Conservation (phyloP, 2,113 vertebrate species). For the Stictonetta naevosa region DNA sequence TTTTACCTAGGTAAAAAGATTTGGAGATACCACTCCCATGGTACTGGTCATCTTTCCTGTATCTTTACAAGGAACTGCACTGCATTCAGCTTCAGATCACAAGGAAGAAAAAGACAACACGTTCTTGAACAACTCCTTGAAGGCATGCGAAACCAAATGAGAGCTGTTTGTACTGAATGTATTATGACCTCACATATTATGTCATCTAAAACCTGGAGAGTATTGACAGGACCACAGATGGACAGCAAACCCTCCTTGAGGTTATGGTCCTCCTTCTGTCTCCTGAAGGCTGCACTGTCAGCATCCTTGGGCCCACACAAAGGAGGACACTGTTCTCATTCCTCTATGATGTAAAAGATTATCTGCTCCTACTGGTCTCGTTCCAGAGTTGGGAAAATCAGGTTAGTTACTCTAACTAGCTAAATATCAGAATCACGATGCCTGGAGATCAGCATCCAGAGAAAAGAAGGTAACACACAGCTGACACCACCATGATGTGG, state of each 20-base stretch:
- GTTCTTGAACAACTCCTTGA: background rate
- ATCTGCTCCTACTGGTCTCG: background rate
- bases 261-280: background rate
- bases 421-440: background rate
- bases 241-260: background rate
- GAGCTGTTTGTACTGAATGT: background rate
- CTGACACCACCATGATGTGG: background rate
- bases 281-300: background rate
- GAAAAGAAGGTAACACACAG: rapidly evolving
- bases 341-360: rapidly evolving
- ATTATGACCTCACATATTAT: rapidly evolving
- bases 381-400: background rate
- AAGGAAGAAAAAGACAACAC: background rate
- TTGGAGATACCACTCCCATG: background rate
- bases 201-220: background rate
- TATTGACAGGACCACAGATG: rapidly evolving
- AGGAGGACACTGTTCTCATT: background rate
- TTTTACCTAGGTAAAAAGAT: background rate
- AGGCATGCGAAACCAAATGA: background rate
- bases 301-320: rapidly evolving
- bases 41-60: background rate
- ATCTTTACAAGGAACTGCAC: background rate
- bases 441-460: background rate
- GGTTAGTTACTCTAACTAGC: too few relatives aligned
- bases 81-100: background rate